Base-by-base conservation (phyloP, 2,113 vertebrate species). In the Bagarius yarrelli region DNA sequence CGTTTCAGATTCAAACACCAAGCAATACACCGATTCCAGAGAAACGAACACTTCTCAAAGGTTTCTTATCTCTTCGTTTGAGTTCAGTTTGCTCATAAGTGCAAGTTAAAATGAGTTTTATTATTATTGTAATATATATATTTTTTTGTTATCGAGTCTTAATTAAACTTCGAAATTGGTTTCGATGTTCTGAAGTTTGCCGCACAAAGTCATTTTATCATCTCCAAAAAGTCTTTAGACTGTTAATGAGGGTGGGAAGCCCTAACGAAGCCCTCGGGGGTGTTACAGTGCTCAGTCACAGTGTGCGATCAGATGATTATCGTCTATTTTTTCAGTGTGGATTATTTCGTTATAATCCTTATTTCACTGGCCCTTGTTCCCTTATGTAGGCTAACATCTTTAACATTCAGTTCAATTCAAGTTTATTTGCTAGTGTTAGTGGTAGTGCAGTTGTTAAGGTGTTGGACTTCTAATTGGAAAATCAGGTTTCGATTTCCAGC, bases 241-340 rank as follows among this genome's bases (percentile, higher is more conserved):
- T 57, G 47, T 11, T 19, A 23, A 23, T 6, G 27, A 18, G 55
- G 71, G 44, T 12, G 23, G 19, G 34, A 52, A 11, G 40, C 67
- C 8, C 36, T 85, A 67, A 82, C 87, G 73, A 70, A 69, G 81
- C 88, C 90, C 91, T 88, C 0, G 11, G 69, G 40, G 69, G 50
- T 71, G 47, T 52, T 52, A 71, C 69, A 25, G 64, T 66, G 2
- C 69, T 71, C 18, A 27, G 21, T n/a, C 66, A 25, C 5, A 3
- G 47, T 52, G 40, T 18, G 4, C 1, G n/a, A 50, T 50, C 32
- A 27, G 44, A 50, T 15, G 0, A 5, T 44, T 47, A n/a, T 23
- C 12, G 0, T 14, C 0, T 4, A 67, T 3, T 6, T 32, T 16
- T 63, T 27, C 25, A 27, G 25, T 15, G 5, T 27, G 25, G 12